phyloP scores from a whole-genome alignment of 2,797 vertebrate genomes.

The Staurois parvus region DNA sequence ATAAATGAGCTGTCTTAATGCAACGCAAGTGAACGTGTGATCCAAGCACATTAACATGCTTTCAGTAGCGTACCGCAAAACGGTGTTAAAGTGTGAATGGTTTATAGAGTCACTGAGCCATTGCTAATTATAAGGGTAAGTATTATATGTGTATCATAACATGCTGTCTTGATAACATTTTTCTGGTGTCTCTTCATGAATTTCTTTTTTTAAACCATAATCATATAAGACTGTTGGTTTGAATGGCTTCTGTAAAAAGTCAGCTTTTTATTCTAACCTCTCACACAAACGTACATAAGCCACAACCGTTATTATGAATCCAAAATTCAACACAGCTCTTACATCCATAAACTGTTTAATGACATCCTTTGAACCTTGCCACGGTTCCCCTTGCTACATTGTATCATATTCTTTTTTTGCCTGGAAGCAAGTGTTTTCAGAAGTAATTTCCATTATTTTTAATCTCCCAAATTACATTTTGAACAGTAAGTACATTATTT shows the following conservation, averaged over 20 bases:
- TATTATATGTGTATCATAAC: no score
- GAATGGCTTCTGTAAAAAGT: neutral
- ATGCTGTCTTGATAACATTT: no score
- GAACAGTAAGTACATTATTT: constrained; percentile 48
- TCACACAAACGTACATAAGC: neutral
- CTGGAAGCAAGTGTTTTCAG: constrained; percentile 29
- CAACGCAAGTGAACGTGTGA: no score
- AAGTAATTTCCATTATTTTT: constrained; percentile 43
- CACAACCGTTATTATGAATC: neutral
- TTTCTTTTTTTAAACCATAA: neutral
- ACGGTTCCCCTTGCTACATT: constrained; percentile 14
- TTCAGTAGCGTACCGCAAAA: no score
- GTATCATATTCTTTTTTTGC: constrained; percentile 3
- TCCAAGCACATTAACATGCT: no score
- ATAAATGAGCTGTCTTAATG: no score
- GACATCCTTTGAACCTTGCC: constrained; percentile 27
- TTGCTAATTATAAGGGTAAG: no score
- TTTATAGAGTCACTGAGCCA: no score
- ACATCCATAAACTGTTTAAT: constrained; percentile 41
- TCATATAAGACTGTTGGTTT: neutral
- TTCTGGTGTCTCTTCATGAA: neutral
- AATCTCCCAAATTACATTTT: constrained; percentile 39
- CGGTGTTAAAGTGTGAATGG: no score
- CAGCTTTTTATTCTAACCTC: neutral
- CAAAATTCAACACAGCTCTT: neutral